These are phyloP conservation scores for Euclidia mi DNA, from an alignment of 2,888 invertebrate genomes.

Conservation along the genomic window DNA sequence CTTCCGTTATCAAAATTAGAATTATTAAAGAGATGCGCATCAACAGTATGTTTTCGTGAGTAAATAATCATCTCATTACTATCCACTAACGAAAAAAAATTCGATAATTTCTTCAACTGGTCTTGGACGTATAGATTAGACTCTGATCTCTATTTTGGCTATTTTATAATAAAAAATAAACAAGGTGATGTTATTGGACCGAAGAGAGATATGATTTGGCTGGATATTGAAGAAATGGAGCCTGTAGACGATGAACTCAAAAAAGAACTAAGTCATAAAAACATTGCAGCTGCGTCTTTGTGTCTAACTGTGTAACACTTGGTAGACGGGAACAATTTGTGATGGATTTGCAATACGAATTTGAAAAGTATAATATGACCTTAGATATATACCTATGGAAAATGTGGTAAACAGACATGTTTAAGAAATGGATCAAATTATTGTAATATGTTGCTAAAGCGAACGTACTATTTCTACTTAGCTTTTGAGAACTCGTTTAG, in stretches of 20 bases:
- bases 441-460: conserved; percentile 1
- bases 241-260: conserved; percentile 59
- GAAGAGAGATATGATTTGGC: conserved; percentile 62
- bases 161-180: conserved; percentile 60
- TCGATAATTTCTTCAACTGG: conserved; percentile 69
- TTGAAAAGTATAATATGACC: conserved; percentile 55
- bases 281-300: conserved; percentile 71
- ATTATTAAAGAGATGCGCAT: not conserved
- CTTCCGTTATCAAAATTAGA: no score
- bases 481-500: conserved; percentile 76
- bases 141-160: conserved; percentile 65
- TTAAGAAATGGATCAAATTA: conserved; percentile 8
- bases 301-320: conserved; percentile 64
- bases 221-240: conserved; percentile 57
- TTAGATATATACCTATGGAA: no score
- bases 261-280: conserved; percentile 58
- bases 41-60: conserved; percentile 44
- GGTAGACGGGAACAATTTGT: conserved; percentile 58
- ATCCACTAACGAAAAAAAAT: conserved; percentile 57
- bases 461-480: conserved; percentile 73
- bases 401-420: conserved; percentile 62
- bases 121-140: conserved; percentile 70
- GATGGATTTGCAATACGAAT: conserved; percentile 45
- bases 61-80: conserved; percentile 64
- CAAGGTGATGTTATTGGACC: conserved; percentile 61